Conservation (phyloP, 2,888 invertebrate genomes). For the Tachystola acroxantha region DNA sequence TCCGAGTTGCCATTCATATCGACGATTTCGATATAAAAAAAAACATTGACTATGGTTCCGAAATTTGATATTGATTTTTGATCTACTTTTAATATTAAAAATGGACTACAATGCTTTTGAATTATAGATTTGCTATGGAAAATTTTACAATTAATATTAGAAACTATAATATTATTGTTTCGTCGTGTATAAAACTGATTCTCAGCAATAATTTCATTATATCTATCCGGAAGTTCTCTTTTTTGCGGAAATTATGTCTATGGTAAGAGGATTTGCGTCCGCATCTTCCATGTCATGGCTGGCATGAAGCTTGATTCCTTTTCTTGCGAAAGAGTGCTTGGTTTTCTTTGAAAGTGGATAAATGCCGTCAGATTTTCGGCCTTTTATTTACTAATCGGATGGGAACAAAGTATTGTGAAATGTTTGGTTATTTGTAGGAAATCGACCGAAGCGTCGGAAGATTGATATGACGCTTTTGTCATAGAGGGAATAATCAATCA, state of each 20-base stretch:
- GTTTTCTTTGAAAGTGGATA: slow-evolving; percentile 63
- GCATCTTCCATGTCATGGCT: slow-evolving; percentile 56
- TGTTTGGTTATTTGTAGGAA: slow-evolving; percentile 25
- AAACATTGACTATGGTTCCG: too few species aligned
- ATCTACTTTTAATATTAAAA: too few species aligned
- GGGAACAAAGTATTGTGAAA: slow-evolving; percentile 23
- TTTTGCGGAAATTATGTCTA: slow-evolving; percentile 19
- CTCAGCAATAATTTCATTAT: too few species aligned
- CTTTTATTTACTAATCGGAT: slow-evolving; percentile 58
- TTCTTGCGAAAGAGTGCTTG: slow-evolving; percentile 70
- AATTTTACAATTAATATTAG: too few species aligned
- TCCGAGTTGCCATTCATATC: too few species aligned
- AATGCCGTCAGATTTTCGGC: slow-evolving; percentile 45
- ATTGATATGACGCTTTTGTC: slow-evolving; percentile 27
- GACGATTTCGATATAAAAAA: too few species aligned
- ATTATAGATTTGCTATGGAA: too few species aligned
- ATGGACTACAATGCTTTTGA: too few species aligned
- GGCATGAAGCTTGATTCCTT: slow-evolving; percentile 66
- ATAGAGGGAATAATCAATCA: slow-evolving; percentile 26
- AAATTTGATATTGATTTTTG: too few species aligned
- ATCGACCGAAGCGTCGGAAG: slow-evolving; percentile 11
- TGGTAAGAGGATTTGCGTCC: slow-evolving; percentile 16
- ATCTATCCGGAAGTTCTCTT: not conserved
- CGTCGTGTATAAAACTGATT: too few species aligned
- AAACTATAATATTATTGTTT: too few species aligned